A percentile compares a stretch with the other conserved stretches of the same genome.
Evolutionary conservation across 2,797 vertebrate species (phyloP).

Genomic region (Cottoperca gobio): DNA sequence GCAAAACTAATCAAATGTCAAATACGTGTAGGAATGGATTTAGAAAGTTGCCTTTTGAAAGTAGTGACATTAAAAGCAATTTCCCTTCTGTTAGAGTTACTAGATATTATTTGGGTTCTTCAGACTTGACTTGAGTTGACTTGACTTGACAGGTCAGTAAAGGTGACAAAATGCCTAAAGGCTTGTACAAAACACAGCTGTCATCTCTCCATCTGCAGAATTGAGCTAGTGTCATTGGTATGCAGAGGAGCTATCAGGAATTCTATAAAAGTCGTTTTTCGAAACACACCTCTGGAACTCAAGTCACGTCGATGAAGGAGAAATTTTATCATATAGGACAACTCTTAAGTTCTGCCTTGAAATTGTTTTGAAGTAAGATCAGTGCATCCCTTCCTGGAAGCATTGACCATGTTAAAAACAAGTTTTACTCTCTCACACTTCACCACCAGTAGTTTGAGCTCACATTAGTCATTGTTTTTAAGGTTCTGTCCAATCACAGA

Average conservation of each 20-base stretch:
- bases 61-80: conserved; percentile 47
- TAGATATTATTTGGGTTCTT: conserved; percentile 48
- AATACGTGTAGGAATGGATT: conserved; percentile 27
- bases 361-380: background rate
- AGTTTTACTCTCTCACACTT: background rate
- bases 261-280: conserved; percentile 41
- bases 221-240: conserved; percentile 41
- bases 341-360: conserved; percentile 1
- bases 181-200: conserved; percentile 59
- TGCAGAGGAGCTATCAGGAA: conserved; percentile 51
- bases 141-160: conserved; percentile 66
- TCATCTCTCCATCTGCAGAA: conserved; percentile 54
- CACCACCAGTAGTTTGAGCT: background rate
- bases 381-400: background rate
- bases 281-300: conserved; percentile 37
- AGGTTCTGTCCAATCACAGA: conserved; percentile 1
- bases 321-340: conserved; percentile 28
- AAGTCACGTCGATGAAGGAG: conserved; percentile 1
- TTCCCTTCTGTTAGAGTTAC: conserved; percentile 54
- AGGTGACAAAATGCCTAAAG: conserved; percentile 68
- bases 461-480: background rate
- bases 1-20: conserved; percentile 43
- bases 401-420: background rate
- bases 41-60: conserved; percentile 25
- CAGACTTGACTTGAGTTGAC: conserved; percentile 42